These are phyloP conservation scores for Glyptemys insculpta DNA, from an alignment of 2,797 vertebrate species.

Conservation along the genomic window DNA sequence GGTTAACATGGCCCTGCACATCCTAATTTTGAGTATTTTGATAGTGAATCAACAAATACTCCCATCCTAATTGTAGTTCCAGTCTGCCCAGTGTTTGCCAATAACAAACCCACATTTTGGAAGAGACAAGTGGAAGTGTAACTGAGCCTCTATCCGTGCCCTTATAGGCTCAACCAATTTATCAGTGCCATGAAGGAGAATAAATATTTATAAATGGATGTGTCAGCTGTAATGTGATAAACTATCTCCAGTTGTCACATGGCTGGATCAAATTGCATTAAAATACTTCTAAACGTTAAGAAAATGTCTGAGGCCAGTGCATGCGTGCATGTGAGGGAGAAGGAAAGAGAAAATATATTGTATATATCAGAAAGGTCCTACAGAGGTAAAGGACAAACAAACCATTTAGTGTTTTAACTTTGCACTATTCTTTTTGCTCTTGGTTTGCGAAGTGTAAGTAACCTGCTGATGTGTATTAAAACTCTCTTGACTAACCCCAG, in stretches of 20 bases:
- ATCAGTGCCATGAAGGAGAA: constrained; percentile 51
- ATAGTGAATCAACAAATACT: neutral
- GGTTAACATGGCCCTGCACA: neutral
- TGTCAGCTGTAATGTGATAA: constrained; percentile 71
- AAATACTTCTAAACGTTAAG: constrained; percentile 49
- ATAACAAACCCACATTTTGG: neutral
- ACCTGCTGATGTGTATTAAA: constrained; percentile 72
- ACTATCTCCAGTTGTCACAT: constrained; percentile 63
- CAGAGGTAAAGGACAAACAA: neutral
- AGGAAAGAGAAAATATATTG: accelerated
- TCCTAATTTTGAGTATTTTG: constrained; percentile 12
- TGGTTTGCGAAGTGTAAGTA: constrained; percentile 43
- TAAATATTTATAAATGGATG: constrained; percentile 76
- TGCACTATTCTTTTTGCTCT: accelerated
- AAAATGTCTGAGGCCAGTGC: neutral
- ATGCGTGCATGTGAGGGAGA: neutral
- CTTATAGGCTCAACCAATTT: constrained; percentile 41
- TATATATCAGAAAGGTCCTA: neutral
- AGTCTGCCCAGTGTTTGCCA: constrained; percentile 57
- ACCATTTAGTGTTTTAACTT: neutral
- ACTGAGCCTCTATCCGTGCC: neutral
- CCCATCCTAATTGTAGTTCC: constrained; percentile 15
- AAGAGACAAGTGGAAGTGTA: neutral
- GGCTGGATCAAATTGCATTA: constrained; percentile 53
- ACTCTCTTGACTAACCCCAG: constrained; percentile 73